Conservation (phyloP, 2,113 vertebrate species). For the Hemibates koningsi region DNA sequence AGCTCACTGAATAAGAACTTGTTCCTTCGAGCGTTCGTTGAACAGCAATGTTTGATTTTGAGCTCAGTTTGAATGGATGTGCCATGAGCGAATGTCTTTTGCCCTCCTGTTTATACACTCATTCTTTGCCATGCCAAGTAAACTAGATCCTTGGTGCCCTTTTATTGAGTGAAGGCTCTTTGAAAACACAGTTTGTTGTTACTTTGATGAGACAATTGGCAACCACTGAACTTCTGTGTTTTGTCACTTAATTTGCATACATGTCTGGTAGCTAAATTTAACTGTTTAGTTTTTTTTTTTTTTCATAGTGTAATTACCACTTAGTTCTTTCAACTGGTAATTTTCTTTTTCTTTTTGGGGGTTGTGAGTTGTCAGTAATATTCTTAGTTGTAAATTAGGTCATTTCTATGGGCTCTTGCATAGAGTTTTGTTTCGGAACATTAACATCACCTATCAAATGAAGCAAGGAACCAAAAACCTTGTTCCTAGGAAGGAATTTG, state of each 20-base stretch:
- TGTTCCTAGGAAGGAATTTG: neutral
- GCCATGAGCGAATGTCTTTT: constrained; percentile 57
- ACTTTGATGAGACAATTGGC: constrained; percentile 31
- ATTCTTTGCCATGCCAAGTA: constrained; percentile 49
- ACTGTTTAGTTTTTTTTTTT: constrained; percentile 43
- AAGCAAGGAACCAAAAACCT: constrained; percentile 1
- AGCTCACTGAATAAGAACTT: constrained; percentile 36
- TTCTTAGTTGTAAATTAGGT: constrained; percentile 46
- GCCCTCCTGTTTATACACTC: constrained; percentile 47
- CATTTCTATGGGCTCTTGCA: constrained; percentile 36
- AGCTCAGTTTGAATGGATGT: constrained; percentile 54
- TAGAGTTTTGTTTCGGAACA: constrained; percentile 21
- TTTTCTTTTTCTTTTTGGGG: neutral
- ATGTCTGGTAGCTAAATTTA: constrained; percentile 54
- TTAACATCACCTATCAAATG: neutral
- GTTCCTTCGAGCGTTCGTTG: constrained; percentile 15
- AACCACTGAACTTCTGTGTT: constrained; percentile 52
- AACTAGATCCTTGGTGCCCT: constrained; percentile 33
- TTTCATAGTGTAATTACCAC: constrained; percentile 56
- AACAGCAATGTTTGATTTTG: constrained; percentile 40
- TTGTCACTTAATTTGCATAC: constrained; percentile 47
- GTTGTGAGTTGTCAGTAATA: constrained; percentile 22
- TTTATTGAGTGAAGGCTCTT: constrained; percentile 58
- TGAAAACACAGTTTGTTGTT: constrained; percentile 44
- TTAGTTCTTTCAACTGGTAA: constrained; percentile 48